phyloP scores from a whole-genome alignment of 2,888 invertebrate species.

The Habrosyne pyritoides region DNA sequence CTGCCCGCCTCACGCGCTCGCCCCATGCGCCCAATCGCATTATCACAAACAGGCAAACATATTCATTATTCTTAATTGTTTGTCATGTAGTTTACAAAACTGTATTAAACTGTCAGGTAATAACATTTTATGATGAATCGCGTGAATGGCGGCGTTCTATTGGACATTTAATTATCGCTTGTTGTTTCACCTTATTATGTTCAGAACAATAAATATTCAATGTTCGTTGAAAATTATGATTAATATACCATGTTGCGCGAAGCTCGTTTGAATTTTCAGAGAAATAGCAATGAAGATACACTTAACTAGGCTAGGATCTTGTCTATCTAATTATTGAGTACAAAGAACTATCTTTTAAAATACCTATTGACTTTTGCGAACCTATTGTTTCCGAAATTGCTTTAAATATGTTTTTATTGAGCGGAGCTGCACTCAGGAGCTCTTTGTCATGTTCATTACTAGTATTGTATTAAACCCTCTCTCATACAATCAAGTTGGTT shows the following conservation, averaged over 20 bases:
- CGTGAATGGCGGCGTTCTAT: slow-evolving; percentile 40
- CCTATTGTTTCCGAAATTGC: slow-evolving; percentile 1
- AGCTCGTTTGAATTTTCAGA: not conserved
- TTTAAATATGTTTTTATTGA: slow-evolving; percentile 6
- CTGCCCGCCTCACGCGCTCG: not conserved
- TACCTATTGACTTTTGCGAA: not conserved
- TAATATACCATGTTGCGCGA: slow-evolving; percentile 39
- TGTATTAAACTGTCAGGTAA: slow-evolving; percentile 37
- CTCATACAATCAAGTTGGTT: not conserved
- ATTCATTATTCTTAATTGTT: slow-evolving; percentile 63
- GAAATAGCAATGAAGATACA: not conserved
- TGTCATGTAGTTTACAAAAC: slow-evolving; percentile 52
- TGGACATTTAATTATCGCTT: slow-evolving; percentile 49
- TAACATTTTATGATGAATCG: slow-evolving; percentile 51
- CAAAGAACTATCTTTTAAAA: not conserved
- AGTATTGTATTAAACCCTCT: not conserved
- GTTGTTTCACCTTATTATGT: slow-evolving; percentile 39
- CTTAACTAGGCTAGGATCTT: not conserved
- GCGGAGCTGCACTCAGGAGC: not conserved
- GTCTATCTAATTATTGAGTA: not conserved
- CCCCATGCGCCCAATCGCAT: slow-evolving; percentile 41
- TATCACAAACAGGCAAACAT: slow-evolving; percentile 49
- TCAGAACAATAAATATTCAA: slow-evolving; percentile 48
- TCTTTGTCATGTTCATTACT: not conserved
- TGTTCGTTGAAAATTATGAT: slow-evolving; percentile 51